Percentiles rank a stretch among this genome's conserved stretches.
Evolutionary conservation across 2,113 vertebrate species (phyloP).

Genomic region (Podilymbus podiceps): DNA sequence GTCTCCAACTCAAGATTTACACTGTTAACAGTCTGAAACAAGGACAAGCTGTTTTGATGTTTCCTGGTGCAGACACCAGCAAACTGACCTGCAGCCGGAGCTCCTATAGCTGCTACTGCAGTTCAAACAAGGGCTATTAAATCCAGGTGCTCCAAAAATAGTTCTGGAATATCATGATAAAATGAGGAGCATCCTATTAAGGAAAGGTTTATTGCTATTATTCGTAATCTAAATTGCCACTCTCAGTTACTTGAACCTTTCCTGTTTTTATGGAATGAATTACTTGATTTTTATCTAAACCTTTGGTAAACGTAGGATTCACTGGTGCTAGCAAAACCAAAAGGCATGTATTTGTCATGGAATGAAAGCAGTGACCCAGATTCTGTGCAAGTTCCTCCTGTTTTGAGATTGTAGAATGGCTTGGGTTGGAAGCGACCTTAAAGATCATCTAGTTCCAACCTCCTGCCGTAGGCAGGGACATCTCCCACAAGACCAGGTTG

Average conservation of each 20-base stretch:
- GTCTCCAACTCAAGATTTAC: not conserved
- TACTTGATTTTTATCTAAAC: not conserved
- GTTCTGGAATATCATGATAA: not conserved
- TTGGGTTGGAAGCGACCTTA: too few species aligned
- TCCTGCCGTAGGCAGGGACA: too few species aligned
- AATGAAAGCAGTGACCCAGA: not conserved
- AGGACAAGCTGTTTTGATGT: not conserved
- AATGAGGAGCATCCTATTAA: not conserved
- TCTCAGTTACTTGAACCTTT: not conserved
- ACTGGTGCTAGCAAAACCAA: not conserved
- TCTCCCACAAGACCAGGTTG: too few species aligned
- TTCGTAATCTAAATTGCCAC: not conserved
- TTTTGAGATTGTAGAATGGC: not conserved
- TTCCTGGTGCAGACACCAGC: not conserved
- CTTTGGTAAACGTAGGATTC: not conserved
- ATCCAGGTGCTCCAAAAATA: not conserved
- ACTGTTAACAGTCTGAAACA: not conserved
- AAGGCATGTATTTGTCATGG: not conserved
- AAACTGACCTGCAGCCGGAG: not conserved
- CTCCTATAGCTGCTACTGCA: not conserved
- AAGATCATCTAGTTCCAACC: too few species aligned
- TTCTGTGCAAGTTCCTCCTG: not conserved
- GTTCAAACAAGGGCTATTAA: not conserved
- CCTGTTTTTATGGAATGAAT: not conserved
- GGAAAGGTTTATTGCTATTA: not conserved